phyloP scores from a whole-genome alignment of 2,888 invertebrate species.

The Callinectes sapidus region DNA sequence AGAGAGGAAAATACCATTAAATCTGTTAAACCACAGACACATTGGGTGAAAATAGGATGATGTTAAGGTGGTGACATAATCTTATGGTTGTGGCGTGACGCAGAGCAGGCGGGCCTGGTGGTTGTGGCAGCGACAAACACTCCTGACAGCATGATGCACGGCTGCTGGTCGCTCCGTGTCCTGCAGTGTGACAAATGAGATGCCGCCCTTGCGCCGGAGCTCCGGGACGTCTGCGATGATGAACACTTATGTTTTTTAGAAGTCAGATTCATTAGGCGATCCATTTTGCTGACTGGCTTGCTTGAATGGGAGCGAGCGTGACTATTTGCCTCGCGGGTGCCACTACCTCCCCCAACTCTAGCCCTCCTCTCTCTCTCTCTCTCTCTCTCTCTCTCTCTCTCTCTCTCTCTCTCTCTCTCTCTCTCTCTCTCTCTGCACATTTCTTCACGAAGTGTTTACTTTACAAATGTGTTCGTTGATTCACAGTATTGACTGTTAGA shows the following conservation, averaged over 20 bases:
- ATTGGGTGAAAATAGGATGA: background rate
- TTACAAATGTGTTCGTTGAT: slow-evolving; percentile 5
- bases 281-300: background rate
- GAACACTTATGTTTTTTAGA: background rate
- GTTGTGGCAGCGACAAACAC: background rate
- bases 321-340: background rate
- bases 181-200: background rate
- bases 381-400: slow-evolving; percentile 26
- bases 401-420: background rate
- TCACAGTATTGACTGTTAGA: background rate
- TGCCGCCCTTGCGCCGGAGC: background rate
- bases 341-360: too few species aligned
- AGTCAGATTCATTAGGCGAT: background rate
- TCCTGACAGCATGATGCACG: background rate
- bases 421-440: background rate
- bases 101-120: background rate
- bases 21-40: background rate
- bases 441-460: background rate
- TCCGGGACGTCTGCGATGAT: background rate
- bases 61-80: background rate
- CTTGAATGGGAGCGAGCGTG: background rate
- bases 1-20: background rate
- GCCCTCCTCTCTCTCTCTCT: slow-evolving; percentile 41
- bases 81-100: background rate
- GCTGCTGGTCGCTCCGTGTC: background rate